Conservation (phyloP, 1,140 invertebrate species). For the Saccostrea glomerata region DNA sequence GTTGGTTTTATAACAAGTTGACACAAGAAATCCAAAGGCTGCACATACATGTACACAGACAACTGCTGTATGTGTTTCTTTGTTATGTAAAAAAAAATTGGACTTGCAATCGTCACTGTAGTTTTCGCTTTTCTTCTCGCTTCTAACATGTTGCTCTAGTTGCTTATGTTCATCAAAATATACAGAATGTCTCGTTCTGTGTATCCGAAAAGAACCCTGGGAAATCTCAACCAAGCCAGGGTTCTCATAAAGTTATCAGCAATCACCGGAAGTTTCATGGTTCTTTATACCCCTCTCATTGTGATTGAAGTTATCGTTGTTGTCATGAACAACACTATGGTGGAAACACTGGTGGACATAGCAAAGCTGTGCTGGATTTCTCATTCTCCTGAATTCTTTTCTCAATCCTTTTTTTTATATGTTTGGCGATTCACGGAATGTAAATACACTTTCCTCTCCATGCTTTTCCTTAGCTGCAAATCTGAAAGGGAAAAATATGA, state of each 20-base stretch:
- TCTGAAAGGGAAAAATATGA: not conserved
- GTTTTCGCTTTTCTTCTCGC: not conserved
- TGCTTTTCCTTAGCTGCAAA: not conserved
- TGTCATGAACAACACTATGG: too few relatives aligned
- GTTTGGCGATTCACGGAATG: not conserved
- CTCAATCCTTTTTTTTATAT: not conserved
- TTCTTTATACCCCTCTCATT: not conserved
- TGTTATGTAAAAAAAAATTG: not conserved
- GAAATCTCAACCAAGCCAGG: not conserved
- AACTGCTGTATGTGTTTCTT: not conserved
- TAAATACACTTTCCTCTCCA: not conserved
- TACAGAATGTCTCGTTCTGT: not conserved
- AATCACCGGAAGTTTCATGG: not conserved
- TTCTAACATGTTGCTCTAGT: not conserved
- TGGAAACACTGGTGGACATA: not conserved
- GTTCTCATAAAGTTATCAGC: not conserved
- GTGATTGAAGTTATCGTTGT: not conserved
- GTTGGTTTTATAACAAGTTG: too few relatives aligned
- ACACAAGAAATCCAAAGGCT: too few relatives aligned
- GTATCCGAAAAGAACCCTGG: not conserved
- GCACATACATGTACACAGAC: not conserved
- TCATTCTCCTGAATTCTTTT: not conserved
- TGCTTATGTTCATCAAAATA: not conserved
- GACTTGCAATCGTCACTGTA: not conserved
- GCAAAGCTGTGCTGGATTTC: not conserved